Base-by-base conservation (phyloP, 1,140 invertebrate genomes). In the Tetranychus cinnabarinus region DNA sequence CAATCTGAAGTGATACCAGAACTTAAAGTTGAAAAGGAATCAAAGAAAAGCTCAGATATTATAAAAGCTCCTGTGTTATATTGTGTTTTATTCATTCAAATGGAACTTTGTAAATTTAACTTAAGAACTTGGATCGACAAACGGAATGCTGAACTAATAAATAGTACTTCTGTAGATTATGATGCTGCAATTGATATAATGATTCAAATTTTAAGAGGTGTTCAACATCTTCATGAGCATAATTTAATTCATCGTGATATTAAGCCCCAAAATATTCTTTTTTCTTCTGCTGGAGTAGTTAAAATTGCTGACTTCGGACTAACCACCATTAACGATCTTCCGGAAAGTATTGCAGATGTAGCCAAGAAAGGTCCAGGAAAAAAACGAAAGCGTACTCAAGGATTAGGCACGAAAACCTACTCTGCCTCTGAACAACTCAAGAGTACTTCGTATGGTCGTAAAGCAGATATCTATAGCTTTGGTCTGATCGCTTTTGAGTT, bases 251-350 rank as follows among this genome's bases (percentile, higher is more conserved):
- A 88, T 70, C 82, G 87, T 70, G 86, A 88, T 68, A 78, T 88
- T 23, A 88, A 80, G 78, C 85, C 86, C 0, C 82, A 81, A 66
- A 88, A 88, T 71, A 83, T 88, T 64, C 86, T 88, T 68, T 78
- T 87, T 42, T 34, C 70, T 70, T n/a, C 70, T 72, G 58, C 74
- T 69, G 34, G 65, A 46, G 76, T 79, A 1, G 50, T 54, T 54
- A 82, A 85, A 70, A 74, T 88, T 50, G 85, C 85, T 12, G 86
- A 88, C 72, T 88, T 88, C 75, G 86, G 86, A 7, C 70, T 88
- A 50, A 83, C 85, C 1, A 85, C 82, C 33, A 70, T 80, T 77
- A 7, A 64, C 15, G 34, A 35, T 10, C 12, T 36, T 10, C 12
- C 15, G 23, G 5, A 45, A 42, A 57, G 8, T 34, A 63, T 63